Conservation (phyloP, 2,113 vertebrate genomes). For the Chiloscyllium plagiosum region DNA sequence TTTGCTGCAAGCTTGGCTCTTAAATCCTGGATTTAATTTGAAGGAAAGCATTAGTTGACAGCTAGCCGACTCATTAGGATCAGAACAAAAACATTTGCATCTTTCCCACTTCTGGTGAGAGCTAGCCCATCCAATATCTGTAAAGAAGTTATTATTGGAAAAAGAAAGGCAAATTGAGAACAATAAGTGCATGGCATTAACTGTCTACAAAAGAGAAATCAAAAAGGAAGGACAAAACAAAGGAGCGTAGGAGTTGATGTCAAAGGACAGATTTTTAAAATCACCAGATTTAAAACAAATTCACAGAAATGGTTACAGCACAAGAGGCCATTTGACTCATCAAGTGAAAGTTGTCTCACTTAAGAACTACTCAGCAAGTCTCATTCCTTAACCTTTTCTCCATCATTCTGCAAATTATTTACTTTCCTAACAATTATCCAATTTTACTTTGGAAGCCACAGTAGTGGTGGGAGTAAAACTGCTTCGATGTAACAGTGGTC, state of each 20-base stretch:
- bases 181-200: background rate
- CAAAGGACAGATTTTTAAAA: background rate
- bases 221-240: background rate
- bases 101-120: background rate
- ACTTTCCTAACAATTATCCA: too few relatives aligned
- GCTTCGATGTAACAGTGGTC: background rate
- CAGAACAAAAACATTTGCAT: background rate
- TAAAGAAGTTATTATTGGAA: background rate
- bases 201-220: background rate
- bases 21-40: background rate
- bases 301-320: too few relatives aligned
- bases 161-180: background rate
- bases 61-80: background rate
- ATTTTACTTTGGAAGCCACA: too few relatives aligned
- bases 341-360: too few relatives aligned
- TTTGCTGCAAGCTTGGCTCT: background rate
- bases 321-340: too few relatives aligned
- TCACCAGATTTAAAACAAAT: too few relatives aligned
- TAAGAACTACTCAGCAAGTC: background rate
- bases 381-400: too few relatives aligned
- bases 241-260: background rate
- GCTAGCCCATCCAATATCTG: background rate
- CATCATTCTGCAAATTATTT: too few relatives aligned
- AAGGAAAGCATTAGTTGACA: background rate
- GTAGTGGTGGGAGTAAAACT: background rate